Evolutionary conservation across 2,888 invertebrate species (phyloP).

Genomic region (Agrochola lychnidis): DNA sequence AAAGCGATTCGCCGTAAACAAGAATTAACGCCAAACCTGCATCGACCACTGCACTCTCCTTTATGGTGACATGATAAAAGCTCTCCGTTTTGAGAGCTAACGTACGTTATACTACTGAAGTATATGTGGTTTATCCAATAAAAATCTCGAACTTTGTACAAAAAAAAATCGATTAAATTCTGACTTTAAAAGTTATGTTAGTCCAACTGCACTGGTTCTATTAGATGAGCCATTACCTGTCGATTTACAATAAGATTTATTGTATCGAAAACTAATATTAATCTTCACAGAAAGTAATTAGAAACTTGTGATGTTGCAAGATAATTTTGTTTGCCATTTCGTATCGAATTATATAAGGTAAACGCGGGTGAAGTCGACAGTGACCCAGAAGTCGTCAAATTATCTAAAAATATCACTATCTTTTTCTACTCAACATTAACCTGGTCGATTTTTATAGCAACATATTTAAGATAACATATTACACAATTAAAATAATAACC

Average conservation of each 20-base stretch:
- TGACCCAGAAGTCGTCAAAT: too few species aligned
- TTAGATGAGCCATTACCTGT: too few species aligned
- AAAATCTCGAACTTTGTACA: slow-evolving; percentile 30
- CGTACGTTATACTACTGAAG: slow-evolving; percentile 64
- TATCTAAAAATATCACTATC: too few species aligned
- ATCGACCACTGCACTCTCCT: slow-evolving; percentile 87
- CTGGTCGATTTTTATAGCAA: too few species aligned
- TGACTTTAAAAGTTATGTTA: neutral
- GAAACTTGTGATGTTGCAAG: neutral
- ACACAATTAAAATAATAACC: too few species aligned
- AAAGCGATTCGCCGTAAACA: slow-evolving; percentile 89
- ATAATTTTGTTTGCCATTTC: slow-evolving; percentile 21
- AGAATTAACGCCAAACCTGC: slow-evolving; percentile 88
- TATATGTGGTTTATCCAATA: slow-evolving; percentile 43
- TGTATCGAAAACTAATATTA: neutral
- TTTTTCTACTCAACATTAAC: too few species aligned
- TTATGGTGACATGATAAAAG: slow-evolving; percentile 87
- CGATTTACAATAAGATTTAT: neutral
- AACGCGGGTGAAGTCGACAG: too few species aligned
- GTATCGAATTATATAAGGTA: slow-evolving; percentile 6
- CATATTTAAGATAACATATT: too few species aligned
- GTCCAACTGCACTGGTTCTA: neutral
- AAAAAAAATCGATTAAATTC: neutral
- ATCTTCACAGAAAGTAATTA: neutral
- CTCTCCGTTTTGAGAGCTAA: slow-evolving; percentile 79